Evolutionary conservation across 2,888 invertebrate genomes (phyloP).

Genomic region (Eurytoma adleriae): DNA sequence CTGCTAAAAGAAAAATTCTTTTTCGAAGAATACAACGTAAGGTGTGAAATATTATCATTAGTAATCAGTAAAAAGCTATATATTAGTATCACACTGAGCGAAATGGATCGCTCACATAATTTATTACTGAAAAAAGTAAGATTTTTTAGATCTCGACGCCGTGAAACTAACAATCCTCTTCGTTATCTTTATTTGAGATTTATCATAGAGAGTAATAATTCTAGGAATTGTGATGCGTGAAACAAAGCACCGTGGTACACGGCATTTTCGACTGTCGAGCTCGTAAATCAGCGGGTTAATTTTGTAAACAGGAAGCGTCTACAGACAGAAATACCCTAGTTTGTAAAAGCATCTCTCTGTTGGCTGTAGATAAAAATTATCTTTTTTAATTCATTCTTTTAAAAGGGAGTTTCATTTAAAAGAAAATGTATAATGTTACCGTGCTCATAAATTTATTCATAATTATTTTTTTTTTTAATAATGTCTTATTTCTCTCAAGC

Average conservation of each 20-base stretch:
- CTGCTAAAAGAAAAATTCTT: too few species aligned
- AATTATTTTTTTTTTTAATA: not conserved
- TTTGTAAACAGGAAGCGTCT: conserved; percentile 65
- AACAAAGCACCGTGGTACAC: conserved; percentile 41
- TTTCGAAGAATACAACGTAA: not conserved
- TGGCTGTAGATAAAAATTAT: conserved; percentile 11
- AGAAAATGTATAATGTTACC: not conserved
- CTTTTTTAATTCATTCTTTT: not conserved
- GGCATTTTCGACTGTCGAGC: conserved; percentile 51
- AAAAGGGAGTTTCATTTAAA: not conserved
- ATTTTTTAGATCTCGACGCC: conserved; percentile 34
- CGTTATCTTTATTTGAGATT: conserved; percentile 46
- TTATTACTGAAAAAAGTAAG: conserved; percentile 36
- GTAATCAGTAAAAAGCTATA: conserved; percentile 17
- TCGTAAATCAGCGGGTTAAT: conserved; percentile 63
- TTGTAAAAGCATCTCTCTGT: conserved; percentile 24
- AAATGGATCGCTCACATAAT: conserved; percentile 35
- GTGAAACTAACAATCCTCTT: not conserved
- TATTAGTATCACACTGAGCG: conserved; percentile 34
- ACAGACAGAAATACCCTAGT: conserved; percentile 26
- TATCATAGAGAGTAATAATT: conserved; percentile 34
- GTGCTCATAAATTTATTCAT: not conserved
- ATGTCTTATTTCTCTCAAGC: too few species aligned
- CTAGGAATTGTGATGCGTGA: conserved; percentile 52
- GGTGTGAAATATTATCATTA: conserved; percentile 56